Evolutionary conservation across 2,888 invertebrate genomes (phyloP).

Genomic region (Charanyca ferruginea): DNA sequence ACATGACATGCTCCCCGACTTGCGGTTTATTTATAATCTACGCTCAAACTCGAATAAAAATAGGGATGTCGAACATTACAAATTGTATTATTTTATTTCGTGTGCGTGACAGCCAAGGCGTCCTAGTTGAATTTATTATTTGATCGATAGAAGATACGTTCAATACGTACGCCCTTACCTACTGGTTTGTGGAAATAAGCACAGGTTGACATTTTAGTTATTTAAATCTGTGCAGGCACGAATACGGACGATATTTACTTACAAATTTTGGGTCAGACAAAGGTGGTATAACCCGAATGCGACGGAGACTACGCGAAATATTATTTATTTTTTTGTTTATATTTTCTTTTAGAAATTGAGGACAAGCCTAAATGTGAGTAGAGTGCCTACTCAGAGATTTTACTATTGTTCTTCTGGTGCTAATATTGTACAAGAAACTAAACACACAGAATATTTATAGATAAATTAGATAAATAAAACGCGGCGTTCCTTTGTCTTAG

Average conservation of each 20-base stretch:
- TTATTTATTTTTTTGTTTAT: conserved; percentile 37
- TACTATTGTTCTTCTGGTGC: conserved; percentile 30
- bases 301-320: conserved; percentile 40
- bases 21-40: conserved; percentile 62
- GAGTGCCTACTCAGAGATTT: conserved; percentile 4
- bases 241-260: conserved; percentile 54
- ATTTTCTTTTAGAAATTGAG: conserved; percentile 32
- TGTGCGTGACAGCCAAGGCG: conserved; percentile 66
- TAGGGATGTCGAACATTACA: conserved; percentile 68
- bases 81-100: conserved; percentile 70
- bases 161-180: conserved; percentile 56
- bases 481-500: conserved; percentile 41
- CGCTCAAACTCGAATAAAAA: conserved; percentile 64
- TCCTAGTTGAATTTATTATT: conserved; percentile 70
- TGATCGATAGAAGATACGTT: conserved; percentile 67
- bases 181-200: conserved; percentile 49
- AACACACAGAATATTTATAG: conserved; percentile 30
- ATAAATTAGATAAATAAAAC: conserved; percentile 43
- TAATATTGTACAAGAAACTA: conserved; percentile 34
- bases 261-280: conserved; percentile 52
- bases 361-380: conserved; percentile 19
- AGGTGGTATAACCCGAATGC: conserved; percentile 44
- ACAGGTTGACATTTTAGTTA: conserved; percentile 57
- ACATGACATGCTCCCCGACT: conserved; percentile 68
- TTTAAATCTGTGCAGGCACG: conserved; percentile 61